phyloP scores from a whole-genome alignment of 2,797 vertebrate genomes.

The Leucoraja ocellata region DNA sequence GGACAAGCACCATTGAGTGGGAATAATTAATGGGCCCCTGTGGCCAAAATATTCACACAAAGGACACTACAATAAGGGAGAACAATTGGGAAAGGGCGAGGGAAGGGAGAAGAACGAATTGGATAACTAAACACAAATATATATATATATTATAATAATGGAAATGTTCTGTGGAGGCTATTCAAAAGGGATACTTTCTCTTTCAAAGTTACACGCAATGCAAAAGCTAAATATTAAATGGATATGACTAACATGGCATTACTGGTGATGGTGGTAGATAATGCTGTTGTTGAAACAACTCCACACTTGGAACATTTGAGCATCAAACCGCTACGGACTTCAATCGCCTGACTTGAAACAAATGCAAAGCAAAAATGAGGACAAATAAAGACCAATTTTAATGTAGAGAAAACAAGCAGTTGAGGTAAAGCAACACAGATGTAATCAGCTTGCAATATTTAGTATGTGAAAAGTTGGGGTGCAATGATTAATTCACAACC shows the following conservation, averaged over 20 bases:
- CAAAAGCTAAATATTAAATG: conserved; percentile 49
- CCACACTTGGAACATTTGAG: conserved; percentile 98
- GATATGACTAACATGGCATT: conserved; percentile 91
- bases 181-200: conserved; percentile 35
- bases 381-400: conserved; percentile 27
- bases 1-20: not conserved
- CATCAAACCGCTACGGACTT: conserved; percentile 73
- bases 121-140: not conserved
- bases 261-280: conserved; percentile 87
- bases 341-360: conserved; percentile 63
- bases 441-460: conserved; percentile 29
- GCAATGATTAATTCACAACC: conserved; percentile 11
- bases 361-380: conserved; percentile 39
- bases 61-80: not conserved
- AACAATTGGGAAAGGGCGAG: not conserved
- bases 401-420: conserved; percentile 38
- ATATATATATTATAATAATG: not conserved
- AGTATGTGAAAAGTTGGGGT: not conserved
- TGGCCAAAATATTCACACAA: not conserved
- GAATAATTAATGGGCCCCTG: not conserved
- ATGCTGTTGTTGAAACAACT: conserved; percentile 85
- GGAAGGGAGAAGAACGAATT: not conserved
- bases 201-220: conserved; percentile 43
- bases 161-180: not conserved
- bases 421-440: conserved; percentile 30